These are phyloP conservation scores for Lepidocolaptes lacrymiger DNA, from an alignment of 2,797 vertebrate genomes.

Conservation along the genomic window DNA sequence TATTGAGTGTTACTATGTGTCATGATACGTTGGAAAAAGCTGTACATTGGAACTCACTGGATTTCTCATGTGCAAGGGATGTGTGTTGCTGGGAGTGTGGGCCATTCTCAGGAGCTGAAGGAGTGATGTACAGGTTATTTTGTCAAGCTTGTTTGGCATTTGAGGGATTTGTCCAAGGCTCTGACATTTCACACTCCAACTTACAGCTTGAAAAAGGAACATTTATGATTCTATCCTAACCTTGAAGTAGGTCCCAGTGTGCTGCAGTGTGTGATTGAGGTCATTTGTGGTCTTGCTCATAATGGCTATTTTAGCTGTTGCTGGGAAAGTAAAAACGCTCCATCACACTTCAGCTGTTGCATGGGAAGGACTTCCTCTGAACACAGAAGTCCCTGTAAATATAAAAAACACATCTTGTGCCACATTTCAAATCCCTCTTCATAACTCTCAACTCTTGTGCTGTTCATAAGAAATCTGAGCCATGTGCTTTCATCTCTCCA, in stretches of 20 bases:
- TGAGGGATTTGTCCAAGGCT: neutral
- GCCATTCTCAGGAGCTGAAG: neutral
- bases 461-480: neutral
- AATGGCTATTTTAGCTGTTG: neutral
- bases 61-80: neutral
- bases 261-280: neutral
- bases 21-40: neutral
- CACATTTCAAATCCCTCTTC: neutral
- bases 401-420: neutral
- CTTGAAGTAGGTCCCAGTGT: neutral
- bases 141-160: neutral
- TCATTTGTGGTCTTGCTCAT: neutral
- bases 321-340: neutral
- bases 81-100: fast-evolving
- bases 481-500: fast-evolving
- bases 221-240: neutral
- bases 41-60: neutral
- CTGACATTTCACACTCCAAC: neutral
- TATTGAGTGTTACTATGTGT: neutral
- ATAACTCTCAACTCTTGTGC: neutral
- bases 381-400: neutral
- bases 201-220: neutral
- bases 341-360: neutral
- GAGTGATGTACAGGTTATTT: neutral
- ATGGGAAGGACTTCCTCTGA: neutral